phyloP scores from a whole-genome alignment of 2,113 vertebrate genomes.

The Catharus bicknelli region DNA sequence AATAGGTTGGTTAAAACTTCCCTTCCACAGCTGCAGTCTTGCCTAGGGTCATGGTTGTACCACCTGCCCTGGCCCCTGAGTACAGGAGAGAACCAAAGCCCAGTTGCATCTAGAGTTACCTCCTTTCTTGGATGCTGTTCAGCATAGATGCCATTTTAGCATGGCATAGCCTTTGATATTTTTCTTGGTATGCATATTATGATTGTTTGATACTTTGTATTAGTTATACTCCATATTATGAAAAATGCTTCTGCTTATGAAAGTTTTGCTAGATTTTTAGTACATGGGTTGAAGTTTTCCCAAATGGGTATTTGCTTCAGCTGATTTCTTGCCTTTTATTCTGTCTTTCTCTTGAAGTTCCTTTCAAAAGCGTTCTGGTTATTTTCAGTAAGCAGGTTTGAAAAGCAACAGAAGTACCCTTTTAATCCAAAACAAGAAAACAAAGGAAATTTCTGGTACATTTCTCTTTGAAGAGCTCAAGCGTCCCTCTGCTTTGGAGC shows the following conservation, averaged over 20 bases:
- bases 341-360: constrained; percentile 4
- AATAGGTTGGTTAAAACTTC: background rate
- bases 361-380: background rate
- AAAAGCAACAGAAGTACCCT: constrained; percentile 34
- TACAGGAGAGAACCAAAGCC: background rate
- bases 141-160: background rate
- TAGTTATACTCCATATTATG: background rate
- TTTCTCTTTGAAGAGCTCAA: constrained; percentile 31
- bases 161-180: background rate
- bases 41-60: background rate
- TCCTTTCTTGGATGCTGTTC: background rate
- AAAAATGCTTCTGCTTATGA: background rate
- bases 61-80: background rate
- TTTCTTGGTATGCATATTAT: background rate
- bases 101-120: background rate
- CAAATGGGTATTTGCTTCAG: background rate
- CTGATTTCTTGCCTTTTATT: constrained; percentile 16
- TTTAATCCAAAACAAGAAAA: constrained; percentile 15
- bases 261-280: constrained; percentile 1
- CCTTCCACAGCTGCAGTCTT: background rate
- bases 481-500: background rate
- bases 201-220: background rate
- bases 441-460: constrained; percentile 35
- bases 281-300: background rate
- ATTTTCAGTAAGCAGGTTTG: constrained; percentile 15